These are phyloP conservation scores for Plestiodon gilberti DNA, from an alignment of 2,113 vertebrate genomes.

Conservation along the genomic window DNA sequence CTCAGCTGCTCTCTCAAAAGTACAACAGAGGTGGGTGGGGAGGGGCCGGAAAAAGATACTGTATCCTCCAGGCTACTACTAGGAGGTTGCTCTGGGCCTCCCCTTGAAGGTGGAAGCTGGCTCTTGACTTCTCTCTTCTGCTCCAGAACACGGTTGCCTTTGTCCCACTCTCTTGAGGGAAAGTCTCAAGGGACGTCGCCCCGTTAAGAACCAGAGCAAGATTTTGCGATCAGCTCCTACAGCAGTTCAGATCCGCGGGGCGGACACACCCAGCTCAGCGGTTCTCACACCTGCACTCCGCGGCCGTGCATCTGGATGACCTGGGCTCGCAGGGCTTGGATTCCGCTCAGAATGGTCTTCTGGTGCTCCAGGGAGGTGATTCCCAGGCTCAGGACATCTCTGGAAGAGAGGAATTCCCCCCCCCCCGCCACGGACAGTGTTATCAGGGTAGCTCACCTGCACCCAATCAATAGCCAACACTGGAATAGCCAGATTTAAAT, in stretches of 20 bases:
- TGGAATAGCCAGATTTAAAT: too few species aligned
- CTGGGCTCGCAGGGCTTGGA: constrained; percentile 88
- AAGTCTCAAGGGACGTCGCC: neutral
- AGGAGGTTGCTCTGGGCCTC: neutral
- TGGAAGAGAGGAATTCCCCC: constrained; percentile 52
- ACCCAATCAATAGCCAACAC: too few species aligned
- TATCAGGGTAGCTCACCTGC: neutral
- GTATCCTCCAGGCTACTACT: neutral
- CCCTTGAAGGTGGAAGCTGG: neutral
- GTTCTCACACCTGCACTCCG: constrained; percentile 89
- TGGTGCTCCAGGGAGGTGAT: constrained; percentile 88
- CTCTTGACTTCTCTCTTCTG: constrained; percentile 8
- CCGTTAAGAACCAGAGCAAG: neutral
- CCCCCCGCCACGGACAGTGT: fast-evolving
- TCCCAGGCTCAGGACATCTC: constrained; percentile 90
- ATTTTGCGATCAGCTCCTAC: constrained; percentile 5
- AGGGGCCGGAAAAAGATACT: constrained; percentile 5
- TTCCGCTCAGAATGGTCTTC: constrained; percentile 87
- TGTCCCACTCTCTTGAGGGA: neutral
- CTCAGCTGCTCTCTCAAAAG: neutral
- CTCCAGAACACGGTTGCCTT: constrained; percentile 20
- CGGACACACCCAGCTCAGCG: neutral
- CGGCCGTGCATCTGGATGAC: constrained; percentile 93
- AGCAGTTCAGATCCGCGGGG: neutral
- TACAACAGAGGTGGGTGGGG: neutral